Evolutionary conservation across 2,888 invertebrate genomes (phyloP).

Genomic region (Chymomyza procnemis): DNA sequence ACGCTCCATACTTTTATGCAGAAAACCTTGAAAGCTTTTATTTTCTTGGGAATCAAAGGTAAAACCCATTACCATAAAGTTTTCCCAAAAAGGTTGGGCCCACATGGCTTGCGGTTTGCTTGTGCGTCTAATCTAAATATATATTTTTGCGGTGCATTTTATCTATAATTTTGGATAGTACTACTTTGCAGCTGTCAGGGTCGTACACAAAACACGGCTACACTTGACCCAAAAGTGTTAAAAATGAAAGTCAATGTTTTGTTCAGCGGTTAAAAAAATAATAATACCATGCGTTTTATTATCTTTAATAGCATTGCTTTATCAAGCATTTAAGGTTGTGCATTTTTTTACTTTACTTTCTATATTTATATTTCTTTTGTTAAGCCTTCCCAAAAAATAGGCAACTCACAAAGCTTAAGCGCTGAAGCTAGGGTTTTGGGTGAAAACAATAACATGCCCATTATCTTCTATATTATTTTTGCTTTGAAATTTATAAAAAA

Average conservation of each 20-base stretch:
- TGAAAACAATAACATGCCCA: too few relatives aligned
- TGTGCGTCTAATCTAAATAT: neutral
- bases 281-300: neutral
- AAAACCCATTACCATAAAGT: too few relatives aligned
- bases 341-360: neutral
- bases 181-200: neutral
- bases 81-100: too few relatives aligned
- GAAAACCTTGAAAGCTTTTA: neutral
- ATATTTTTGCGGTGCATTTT: neutral
- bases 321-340: neutral
- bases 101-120: neutral
- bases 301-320: neutral
- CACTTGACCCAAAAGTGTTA: neutral
- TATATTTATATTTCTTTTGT: neutral
- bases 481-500: too few relatives aligned
- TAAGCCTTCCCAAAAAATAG: too few relatives aligned
- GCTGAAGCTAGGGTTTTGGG: too few relatives aligned
- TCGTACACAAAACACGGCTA: too few relatives aligned
- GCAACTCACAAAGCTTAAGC: too few relatives aligned
- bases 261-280: neutral
- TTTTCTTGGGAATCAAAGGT: too few relatives aligned
- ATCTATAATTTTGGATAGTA: neutral
- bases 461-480: too few relatives aligned
- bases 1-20: neutral
- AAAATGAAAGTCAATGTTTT: neutral